Evolutionary conservation across 1,140 invertebrate species (phyloP).

Genomic region (Stegodyphus dumicola): DNA sequence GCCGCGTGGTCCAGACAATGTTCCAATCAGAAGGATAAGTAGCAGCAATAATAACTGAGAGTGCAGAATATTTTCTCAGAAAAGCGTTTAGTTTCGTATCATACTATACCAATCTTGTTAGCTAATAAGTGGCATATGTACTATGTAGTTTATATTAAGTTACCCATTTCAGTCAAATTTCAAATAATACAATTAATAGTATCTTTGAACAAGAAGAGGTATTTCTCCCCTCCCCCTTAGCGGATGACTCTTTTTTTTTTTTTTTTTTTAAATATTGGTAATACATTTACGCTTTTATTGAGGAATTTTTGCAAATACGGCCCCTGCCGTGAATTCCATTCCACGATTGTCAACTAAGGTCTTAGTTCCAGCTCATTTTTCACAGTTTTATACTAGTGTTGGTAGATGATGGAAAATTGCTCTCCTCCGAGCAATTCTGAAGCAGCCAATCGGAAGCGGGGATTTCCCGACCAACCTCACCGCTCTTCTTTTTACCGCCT

Average conservation of each 20-base stretch:
- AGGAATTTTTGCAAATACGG: not conserved
- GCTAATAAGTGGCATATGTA: too few relatives aligned
- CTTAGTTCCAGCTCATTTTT: constrained; percentile 57
- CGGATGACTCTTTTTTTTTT: not conserved
- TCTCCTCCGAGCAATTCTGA: constrained; percentile 18
- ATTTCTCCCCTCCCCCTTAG: too few relatives aligned
- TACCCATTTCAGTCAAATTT: too few relatives aligned
- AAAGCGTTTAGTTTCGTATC: too few relatives aligned
- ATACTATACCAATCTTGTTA: too few relatives aligned
- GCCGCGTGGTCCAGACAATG: too few relatives aligned
- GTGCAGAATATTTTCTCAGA: too few relatives aligned
- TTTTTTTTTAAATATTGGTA: not conserved
- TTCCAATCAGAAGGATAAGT: too few relatives aligned
- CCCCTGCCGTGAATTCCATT: not conserved
- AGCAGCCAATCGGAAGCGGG: constrained; percentile 10
- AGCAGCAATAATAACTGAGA: too few relatives aligned
- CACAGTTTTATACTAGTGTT: constrained; percentile 19
- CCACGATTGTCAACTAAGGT: constrained; percentile 24
- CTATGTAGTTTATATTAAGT: too few relatives aligned
- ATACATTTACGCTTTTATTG: not conserved
- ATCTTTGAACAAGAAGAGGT: too few relatives aligned
- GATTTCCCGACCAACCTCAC: not conserved
- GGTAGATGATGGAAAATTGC: constrained; percentile 29
- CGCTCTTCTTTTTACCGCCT: not conserved
- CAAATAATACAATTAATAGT: too few relatives aligned